Percentiles rank a stretch among this genome's conserved stretches.
These are phyloP conservation scores for Parus major DNA, from an alignment of 2,113 vertebrate species.

Conservation along the genomic window DNA sequence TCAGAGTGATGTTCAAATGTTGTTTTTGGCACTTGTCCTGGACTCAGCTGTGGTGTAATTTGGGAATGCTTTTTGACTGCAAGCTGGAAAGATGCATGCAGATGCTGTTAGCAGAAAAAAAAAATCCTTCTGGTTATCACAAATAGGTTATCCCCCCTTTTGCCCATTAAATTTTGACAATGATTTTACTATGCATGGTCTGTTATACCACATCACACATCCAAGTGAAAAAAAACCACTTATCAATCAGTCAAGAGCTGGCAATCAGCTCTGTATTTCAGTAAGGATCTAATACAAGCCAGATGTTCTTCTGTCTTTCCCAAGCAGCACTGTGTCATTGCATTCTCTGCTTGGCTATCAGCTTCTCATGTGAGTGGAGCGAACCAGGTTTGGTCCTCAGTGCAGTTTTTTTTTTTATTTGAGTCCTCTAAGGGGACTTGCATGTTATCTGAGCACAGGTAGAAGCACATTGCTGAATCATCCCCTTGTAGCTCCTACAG, in stretches of 20 bases:
- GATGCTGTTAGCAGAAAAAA: background rate
- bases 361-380: background rate
- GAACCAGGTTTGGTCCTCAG: background rate
- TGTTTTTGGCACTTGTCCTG: background rate
- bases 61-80: background rate
- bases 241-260: background rate
- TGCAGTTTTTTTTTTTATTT: background rate
- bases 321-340: background rate
- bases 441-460: background rate
- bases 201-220: background rate
- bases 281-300: background rate
- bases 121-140: background rate
- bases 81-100: background rate
- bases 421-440: background rate
- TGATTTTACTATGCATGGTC: background rate
- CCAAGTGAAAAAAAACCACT: background rate
- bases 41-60: background rate
- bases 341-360: background rate
- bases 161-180: background rate
- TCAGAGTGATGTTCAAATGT: background rate
- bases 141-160: background rate
- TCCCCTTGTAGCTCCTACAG: background rate
- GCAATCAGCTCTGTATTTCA: background rate
- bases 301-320: background rate
- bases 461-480: background rate